These are phyloP conservation scores for Tribolium freemani DNA, from an alignment of 2,888 invertebrate species.

Conservation along the genomic window DNA sequence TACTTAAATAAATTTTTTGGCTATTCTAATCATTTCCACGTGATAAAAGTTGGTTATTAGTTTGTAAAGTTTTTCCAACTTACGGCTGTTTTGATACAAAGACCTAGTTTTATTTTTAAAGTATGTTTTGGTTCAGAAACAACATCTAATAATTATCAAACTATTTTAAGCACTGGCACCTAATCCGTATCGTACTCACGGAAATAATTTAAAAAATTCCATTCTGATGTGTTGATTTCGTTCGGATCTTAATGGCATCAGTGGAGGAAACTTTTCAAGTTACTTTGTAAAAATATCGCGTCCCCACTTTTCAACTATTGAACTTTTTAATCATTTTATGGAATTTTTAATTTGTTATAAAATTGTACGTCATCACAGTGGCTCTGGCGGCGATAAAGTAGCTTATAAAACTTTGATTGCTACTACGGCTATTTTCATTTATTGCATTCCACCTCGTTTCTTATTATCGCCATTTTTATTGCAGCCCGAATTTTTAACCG, in stretches of 20 bases:
- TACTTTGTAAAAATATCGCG: not conserved
- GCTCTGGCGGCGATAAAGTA: slow-evolving; percentile 54
- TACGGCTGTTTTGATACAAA: not conserved
- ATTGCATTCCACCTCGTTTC: slow-evolving; percentile 61
- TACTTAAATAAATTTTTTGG: not conserved
- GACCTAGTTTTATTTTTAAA: not conserved
- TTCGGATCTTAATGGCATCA: not conserved
- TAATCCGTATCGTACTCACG: not conserved
- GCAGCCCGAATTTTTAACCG: slow-evolving; percentile 56
- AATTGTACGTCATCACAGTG: slow-evolving; percentile 51
- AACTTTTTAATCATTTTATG: slow-evolving; percentile 54
- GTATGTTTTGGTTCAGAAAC: not conserved
- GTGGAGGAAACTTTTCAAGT: not conserved
- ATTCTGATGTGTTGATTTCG: not conserved
- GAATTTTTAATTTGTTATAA: slow-evolving; percentile 58
- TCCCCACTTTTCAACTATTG: not conserved
- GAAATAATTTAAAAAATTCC: not conserved
- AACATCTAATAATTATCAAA: not conserved
- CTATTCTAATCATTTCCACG: not conserved
- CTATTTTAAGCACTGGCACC: not conserved
- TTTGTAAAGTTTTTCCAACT: not conserved
- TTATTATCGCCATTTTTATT: slow-evolving; percentile 61
- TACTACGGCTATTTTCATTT: slow-evolving; percentile 60
- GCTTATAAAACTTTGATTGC: slow-evolving; percentile 62
- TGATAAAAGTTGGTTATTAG: not conserved